A percentile compares a stretch with the other conserved stretches of the same genome.
These are phyloP conservation scores for Electrophaes corylata DNA, from an alignment of 2,888 invertebrate species.

Conservation along the genomic window DNA sequence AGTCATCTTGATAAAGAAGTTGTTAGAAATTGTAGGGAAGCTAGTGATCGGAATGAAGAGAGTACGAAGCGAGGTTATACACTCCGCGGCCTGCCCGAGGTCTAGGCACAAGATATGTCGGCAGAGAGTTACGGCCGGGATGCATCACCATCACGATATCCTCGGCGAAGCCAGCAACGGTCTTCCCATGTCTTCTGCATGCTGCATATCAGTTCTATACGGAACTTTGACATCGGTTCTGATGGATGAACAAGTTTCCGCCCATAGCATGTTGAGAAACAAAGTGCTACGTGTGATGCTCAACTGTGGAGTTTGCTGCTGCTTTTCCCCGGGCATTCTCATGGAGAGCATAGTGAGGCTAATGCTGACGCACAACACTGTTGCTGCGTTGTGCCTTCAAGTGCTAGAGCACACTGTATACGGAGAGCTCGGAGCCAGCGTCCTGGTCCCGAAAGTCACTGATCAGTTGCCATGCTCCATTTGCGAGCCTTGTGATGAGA, in stretches of 20 bases:
- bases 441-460: slow-evolving; percentile 58
- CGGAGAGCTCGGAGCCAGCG: slow-evolving; percentile 82
- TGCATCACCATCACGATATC: slow-evolving; percentile 85
- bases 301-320: slow-evolving; percentile 86
- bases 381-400: slow-evolving; percentile 73
- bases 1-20: slow-evolving; percentile 74
- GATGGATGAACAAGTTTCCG: slow-evolving; percentile 70
- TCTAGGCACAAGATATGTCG: slow-evolving; percentile 80
- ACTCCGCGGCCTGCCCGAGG: slow-evolving; percentile 80
- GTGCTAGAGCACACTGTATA: slow-evolving; percentile 85
- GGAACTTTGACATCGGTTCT: slow-evolving; percentile 78
- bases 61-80: slow-evolving; percentile 82
- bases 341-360: slow-evolving; percentile 79
- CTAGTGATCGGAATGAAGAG: slow-evolving; percentile 83
- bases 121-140: slow-evolving; percentile 66
- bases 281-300: slow-evolving; percentile 83
- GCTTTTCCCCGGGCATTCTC: slow-evolving; percentile 82
- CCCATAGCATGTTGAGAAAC: slow-evolving; percentile 64
- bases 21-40: slow-evolving; percentile 83
- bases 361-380: slow-evolving; percentile 67
- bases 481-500: slow-evolving; percentile 67
- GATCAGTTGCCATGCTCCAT: slow-evolving; percentile 75
- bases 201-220: slow-evolving; percentile 84
- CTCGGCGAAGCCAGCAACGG: slow-evolving; percentile 78
- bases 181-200: slow-evolving; percentile 71